phyloP scores from a whole-genome alignment of 2,797 vertebrate genomes.

The Lutjanus argentimaculatus region DNA sequence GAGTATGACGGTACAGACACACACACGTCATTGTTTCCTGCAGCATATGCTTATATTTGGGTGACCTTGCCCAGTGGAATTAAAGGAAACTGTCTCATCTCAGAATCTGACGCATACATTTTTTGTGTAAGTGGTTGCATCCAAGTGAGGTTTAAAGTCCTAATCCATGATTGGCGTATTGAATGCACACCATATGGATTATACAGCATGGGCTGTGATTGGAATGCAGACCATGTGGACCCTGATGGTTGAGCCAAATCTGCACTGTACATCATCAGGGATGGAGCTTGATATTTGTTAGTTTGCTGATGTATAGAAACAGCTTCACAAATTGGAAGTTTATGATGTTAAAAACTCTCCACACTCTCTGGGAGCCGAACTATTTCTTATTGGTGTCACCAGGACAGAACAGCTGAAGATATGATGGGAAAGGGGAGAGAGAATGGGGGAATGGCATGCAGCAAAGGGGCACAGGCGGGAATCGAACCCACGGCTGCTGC shows the following conservation, averaged over 20 bases:
- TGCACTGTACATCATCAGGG: conserved; percentile 23
- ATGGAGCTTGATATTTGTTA: conserved; percentile 5
- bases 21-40: not conserved
- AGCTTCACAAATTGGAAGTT: not conserved
- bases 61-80: conserved; percentile 36
- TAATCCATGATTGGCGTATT: conserved; percentile 35
- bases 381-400: conserved; percentile 31
- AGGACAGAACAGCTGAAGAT: not conserved
- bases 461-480: no score
- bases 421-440: no score
- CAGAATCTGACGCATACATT: conserved; percentile 31
- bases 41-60: conserved; percentile 13
- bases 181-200: conserved; percentile 39
- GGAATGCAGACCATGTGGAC: conserved; percentile 34
- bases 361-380: not conserved
- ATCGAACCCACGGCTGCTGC: no score
- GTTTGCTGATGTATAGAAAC: conserved; percentile 8
- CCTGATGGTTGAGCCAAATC: conserved; percentile 31
- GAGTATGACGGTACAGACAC: not conserved
- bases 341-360: conserved; percentile 13
- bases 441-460: no score
- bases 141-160: conserved; percentile 36
- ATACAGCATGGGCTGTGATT: conserved; percentile 29
- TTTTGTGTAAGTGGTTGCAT: conserved; percentile 17
- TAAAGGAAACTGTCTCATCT: conserved; percentile 27